These are phyloP conservation scores for Drosophila prolongata DNA, from an alignment of 2,888 invertebrate species.

Conservation along the genomic window DNA sequence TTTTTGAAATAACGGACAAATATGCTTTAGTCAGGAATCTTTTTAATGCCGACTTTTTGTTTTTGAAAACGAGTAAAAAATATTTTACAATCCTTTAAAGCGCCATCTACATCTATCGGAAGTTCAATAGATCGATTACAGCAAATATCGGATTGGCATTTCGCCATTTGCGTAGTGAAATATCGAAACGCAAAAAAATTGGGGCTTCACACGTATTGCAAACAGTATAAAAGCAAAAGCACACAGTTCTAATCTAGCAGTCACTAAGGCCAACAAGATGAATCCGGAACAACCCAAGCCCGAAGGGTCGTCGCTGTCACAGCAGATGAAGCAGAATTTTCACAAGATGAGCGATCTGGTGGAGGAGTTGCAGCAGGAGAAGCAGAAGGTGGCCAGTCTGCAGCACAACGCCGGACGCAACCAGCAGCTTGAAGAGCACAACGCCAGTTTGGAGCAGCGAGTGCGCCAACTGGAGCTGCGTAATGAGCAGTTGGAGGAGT, in stretches of 20 bases:
- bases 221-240: no score
- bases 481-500: conserved; percentile 6
- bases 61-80: no score
- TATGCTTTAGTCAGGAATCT: no score
- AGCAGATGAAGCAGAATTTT: conserved; percentile 12
- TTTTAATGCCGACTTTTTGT: no score
- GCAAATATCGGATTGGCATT: background rate
- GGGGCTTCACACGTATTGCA: background rate
- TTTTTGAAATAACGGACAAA: no score
- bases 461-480: background rate
- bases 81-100: background rate
- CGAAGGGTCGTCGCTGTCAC: conserved; percentile 6
- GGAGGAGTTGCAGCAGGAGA: conserved; percentile 6
- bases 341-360: conserved; percentile 19
- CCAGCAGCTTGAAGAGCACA: background rate
- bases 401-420: background rate
- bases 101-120: background rate
- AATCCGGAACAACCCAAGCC: background rate
- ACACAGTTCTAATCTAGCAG: no score
- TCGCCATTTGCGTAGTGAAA: background rate
- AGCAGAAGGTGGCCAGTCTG: background rate
- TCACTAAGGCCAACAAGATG: background rate
- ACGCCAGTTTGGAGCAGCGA: background rate
- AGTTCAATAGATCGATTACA: background rate
- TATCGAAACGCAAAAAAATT: background rate